Evolutionary conservation across 2,113 vertebrate species (phyloP), one percentile per base, ranked within the genome.

Genomic region (Corythoichthys haematopterus): DNA sequence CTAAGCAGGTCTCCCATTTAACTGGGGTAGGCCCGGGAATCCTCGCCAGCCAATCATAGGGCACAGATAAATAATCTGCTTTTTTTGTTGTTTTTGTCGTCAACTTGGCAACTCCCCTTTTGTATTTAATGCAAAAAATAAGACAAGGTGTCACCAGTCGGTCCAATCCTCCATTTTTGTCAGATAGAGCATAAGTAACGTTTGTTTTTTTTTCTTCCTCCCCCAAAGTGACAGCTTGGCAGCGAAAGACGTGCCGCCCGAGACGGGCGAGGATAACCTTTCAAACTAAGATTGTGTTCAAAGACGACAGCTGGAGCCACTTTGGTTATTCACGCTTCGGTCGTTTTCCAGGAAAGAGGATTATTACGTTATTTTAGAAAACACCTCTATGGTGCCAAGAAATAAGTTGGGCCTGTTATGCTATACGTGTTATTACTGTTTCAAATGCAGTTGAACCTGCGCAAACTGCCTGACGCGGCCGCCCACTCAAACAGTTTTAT

Each of bases 211-310:
- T 16, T 15, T 33, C 28, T 28, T 10, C 37, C 13, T 77, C 71
- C 72, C 73, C 14, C 9, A 6, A 14, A 76, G 62, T 40, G 74
- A 79, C 72, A 77, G 72, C 55, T 40, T 69, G 79, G 71, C 71
- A 10, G 47, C 28, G 3, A 69, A 72, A 52, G 76, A 66, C 13
- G 4, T 35, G 10, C 50, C 10, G 65, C 52, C 14, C 58, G 43
- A 75, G 71, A 77, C 66, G 45, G 7, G 68, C 38, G 7, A 60
- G 14, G 33, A 79, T 45, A 65, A 74, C 70, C 70, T 66, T 70
- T 70, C 68, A 74, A 69, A 71, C 62, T 53, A 71, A 62, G 63
- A 69, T 60, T 71, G 65, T 65, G 59, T 52, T 61, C 37, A 40
- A 48, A 76, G 53, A 64, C 3, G 56, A 79, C 79, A 74, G 69